These are phyloP conservation scores for Jacana jacana DNA, from an alignment of 2,113 vertebrate genomes.

Conservation along the genomic window DNA sequence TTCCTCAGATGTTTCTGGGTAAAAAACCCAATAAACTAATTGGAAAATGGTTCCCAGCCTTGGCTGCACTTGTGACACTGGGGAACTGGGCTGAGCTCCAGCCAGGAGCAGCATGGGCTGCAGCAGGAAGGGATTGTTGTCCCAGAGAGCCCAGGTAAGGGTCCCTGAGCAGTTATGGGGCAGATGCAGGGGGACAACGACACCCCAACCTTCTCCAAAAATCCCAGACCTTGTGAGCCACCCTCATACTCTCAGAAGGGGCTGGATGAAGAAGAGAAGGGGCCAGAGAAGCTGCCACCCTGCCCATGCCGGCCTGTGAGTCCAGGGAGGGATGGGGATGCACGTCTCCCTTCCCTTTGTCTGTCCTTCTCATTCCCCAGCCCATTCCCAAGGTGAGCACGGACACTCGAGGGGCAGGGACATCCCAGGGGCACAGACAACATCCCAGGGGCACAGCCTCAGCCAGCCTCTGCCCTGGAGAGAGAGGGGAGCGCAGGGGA, in stretches of 20 bases:
- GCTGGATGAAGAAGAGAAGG: rapidly evolving
- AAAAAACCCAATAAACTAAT: not conserved
- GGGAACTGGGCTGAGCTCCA: not conserved
- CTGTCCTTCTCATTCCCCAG: not conserved
- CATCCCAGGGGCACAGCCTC: rapidly evolving
- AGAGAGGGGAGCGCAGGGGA: not conserved
- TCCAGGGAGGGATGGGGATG: not conserved
- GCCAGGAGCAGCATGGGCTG: rapidly evolving
- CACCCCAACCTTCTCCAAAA: not conserved
- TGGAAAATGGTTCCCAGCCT: not conserved
- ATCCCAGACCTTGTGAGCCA: not conserved
- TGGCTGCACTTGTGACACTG: rapidly evolving
- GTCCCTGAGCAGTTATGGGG: no score
- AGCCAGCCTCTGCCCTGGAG: no score
- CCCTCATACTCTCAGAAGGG: not conserved
- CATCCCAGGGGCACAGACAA: rapidly evolving
- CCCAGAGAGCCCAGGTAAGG: rapidly evolving
- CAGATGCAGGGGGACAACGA: not conserved
- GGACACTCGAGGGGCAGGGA: no score
- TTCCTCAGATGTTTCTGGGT: not conserved
- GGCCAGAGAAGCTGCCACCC: no score
- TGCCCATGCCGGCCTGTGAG: not conserved
- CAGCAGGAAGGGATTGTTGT: not conserved
- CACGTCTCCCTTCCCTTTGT: not conserved
- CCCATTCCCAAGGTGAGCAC: rapidly evolving